Conservation (phyloP, 2,113 vertebrate species). For the Sorex fumeus region DNA sequence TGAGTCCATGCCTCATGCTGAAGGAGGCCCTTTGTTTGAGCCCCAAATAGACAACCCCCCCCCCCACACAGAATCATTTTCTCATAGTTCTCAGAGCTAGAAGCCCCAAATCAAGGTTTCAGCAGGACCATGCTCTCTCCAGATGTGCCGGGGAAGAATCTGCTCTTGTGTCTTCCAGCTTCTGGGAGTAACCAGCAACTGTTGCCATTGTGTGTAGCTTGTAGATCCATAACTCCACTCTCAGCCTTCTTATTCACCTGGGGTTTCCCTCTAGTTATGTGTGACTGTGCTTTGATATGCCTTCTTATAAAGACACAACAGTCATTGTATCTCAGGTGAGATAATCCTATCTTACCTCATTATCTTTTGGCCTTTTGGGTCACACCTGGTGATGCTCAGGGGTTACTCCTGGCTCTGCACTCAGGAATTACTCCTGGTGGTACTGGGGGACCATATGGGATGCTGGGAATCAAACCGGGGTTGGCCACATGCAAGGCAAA, state of each 20-base stretch:
- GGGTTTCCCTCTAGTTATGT: not conserved
- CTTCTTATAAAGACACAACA: not conserved
- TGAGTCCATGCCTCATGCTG: too few relatives aligned
- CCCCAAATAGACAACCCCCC: too few relatives aligned
- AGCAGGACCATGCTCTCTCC: not conserved
- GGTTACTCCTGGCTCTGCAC: too few relatives aligned
- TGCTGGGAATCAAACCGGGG: too few relatives aligned
- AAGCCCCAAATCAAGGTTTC: slow-evolving; percentile 16
- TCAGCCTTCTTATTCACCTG: not conserved
- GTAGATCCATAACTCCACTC: not conserved
- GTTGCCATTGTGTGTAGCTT: not conserved
- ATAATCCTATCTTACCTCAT: too few relatives aligned
- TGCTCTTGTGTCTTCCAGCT: not conserved
- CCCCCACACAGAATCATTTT: not conserved
- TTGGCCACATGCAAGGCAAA: too few relatives aligned
- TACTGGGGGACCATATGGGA: too few relatives aligned
- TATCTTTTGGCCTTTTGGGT: too few relatives aligned
- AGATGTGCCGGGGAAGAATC: not conserved
- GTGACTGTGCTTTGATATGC: slow-evolving; percentile 38
- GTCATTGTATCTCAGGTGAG: too few relatives aligned
- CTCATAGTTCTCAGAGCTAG: not conserved
- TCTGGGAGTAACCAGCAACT: not conserved
- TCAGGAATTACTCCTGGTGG: too few relatives aligned
- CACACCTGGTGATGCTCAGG: too few relatives aligned
- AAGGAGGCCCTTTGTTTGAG: too few relatives aligned